Base-by-base conservation (phyloP, 2,797 vertebrate species). In the Sebastiscus tertius region DNA sequence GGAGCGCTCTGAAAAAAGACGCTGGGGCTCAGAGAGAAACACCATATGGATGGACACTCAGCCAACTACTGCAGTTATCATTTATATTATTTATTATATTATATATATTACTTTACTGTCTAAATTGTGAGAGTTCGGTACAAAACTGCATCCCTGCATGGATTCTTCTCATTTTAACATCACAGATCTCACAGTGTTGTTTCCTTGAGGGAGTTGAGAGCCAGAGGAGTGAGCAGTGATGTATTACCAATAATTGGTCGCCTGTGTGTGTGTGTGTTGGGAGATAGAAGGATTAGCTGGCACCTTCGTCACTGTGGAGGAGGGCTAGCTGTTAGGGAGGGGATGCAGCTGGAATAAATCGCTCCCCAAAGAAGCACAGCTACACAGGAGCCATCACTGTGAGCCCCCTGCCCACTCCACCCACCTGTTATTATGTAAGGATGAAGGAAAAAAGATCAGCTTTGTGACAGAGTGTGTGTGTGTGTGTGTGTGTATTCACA, bases 381-480 rank as follows among this genome's bases (percentile, higher is more conserved):
- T 83, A 89, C 89, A 92, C 75, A 85, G 88, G 85, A 81, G 80
- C 65, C 89, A 84, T 89, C 70, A 55, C 82, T 34, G 79, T 83
- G 60, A 87, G 73, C 59, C 71, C 36, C 52, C 0, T 68, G 83
- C 92, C 93, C 90, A 91, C 93, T 89, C 93, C 93, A 94, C 92
- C 94, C 91, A 94, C 92, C 64, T 27, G 59, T 94, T 95, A 94
- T 94, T 95, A 95, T 75, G 74, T 93, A 93, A 94, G 77, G 83
- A 71, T 9, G 63, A 73, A 86, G 39, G 79, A 82, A 87, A 81
- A 78, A 81, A 87, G 62, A 84, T 88, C 86, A 85, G 83, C 87
- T 79, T 72, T 86, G 75, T 89, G 62, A 79, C 73, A 49, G 63
- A 24, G 24, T 24, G 27, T 27, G 27, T 27, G 27, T 27, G 27